Conservation (phyloP, 2,113 vertebrate species). For the Danionella cerebrum region DNA sequence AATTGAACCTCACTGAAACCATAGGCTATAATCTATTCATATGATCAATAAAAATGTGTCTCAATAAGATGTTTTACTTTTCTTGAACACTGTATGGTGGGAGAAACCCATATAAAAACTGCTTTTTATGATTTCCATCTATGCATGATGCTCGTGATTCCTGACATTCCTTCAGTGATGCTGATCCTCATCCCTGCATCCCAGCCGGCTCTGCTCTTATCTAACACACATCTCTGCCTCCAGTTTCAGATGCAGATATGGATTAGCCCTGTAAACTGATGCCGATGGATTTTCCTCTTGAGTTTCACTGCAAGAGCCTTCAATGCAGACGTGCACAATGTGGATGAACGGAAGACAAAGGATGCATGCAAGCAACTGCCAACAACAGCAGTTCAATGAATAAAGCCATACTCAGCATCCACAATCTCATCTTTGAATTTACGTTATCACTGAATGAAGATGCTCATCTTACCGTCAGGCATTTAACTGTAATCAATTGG, state of each 20-base stretch:
- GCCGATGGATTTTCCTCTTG: slow-evolving; percentile 47
- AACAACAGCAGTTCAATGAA: background rate
- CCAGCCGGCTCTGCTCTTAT: background rate
- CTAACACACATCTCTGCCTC: slow-evolving; percentile 1
- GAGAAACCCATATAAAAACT: too few relatives aligned
- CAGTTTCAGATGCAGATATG: slow-evolving; percentile 23
- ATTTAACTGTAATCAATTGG: too few relatives aligned
- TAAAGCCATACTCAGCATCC: background rate
- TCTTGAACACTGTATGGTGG: too few relatives aligned
- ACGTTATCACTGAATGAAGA: background rate
- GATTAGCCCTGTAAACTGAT: slow-evolving; percentile 41
- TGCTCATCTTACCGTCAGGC: background rate
- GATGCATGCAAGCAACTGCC: background rate
- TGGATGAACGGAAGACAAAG: slow-evolving; percentile 20
- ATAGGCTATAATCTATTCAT: too few relatives aligned
- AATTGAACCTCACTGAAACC: too few relatives aligned
- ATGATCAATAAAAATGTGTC: too few relatives aligned
- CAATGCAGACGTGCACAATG: slow-evolving; percentile 37
- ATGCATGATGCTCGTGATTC: background rate
- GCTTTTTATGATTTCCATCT: too few relatives aligned
- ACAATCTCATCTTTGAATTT: background rate
- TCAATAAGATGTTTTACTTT: too few relatives aligned
- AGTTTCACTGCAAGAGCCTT: slow-evolving; percentile 41
- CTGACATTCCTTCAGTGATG: slow-evolving; percentile 8
- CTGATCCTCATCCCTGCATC: background rate